Conservation (phyloP, 1,140 invertebrate genomes). For the Scaptomyza montana region DNA sequence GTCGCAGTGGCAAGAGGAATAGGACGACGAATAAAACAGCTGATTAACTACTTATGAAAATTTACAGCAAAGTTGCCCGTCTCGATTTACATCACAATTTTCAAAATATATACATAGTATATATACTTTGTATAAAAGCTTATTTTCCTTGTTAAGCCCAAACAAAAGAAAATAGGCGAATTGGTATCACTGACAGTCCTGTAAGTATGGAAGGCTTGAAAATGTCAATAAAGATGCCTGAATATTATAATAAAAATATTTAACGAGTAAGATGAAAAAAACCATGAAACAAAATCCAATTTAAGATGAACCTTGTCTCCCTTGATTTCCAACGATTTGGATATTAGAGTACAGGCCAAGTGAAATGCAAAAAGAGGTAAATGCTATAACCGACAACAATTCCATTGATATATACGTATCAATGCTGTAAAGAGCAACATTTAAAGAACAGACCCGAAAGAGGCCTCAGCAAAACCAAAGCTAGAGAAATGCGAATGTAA, state of each 20-base stretch:
- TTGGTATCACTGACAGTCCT: not conserved
- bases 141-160: not conserved
- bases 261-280: not conserved
- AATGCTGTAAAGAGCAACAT: not conserved
- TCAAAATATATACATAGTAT: not conserved
- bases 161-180: not conserved
- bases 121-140: not conserved
- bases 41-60: slow-evolving; percentile 18
- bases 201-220: not conserved
- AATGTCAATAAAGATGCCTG: not conserved
- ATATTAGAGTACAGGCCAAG: not conserved
- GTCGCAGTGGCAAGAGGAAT: not conserved
- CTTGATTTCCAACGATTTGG: not conserved
- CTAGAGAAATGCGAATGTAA: slow-evolving; percentile 6
- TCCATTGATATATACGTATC: not conserved
- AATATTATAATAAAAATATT: no score
- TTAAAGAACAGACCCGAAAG: not conserved
- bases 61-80: not conserved
- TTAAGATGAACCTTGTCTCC: not conserved
- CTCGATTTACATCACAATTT: slow-evolving; percentile 5
- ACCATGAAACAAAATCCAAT: slow-evolving; percentile 15
- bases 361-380: not conserved
- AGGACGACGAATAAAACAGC: not conserved
- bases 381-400: not conserved
- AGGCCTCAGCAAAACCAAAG: not conserved